Percentiles rank a stretch among this genome's conserved stretches.
These are phyloP conservation scores for Tylochromis polylepis DNA, from an alignment of 2,113 vertebrate species.

Conservation along the genomic window DNA sequence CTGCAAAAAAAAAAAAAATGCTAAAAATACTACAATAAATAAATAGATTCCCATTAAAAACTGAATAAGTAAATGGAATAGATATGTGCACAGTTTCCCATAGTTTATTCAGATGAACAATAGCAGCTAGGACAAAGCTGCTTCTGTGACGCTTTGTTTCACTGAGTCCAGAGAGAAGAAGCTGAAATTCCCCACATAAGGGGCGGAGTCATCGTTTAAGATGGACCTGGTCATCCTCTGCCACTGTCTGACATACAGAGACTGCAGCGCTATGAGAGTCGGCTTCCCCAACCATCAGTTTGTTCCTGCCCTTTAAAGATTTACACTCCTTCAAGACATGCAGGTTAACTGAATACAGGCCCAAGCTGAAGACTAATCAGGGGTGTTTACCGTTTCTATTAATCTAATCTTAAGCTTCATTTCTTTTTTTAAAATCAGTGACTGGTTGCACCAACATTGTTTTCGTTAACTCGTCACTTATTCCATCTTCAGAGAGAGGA, in stretches of 20 bases:
- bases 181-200: neutral
- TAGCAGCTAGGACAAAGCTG: neutral
- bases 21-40: neutral
- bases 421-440: neutral
- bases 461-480: neutral
- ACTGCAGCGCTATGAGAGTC: neutral
- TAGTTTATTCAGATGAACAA: neutral
- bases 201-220: neutral
- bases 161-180: neutral
- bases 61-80: rapidly evolving
- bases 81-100: neutral
- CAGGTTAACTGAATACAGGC: neutral
- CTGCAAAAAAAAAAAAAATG: neutral
- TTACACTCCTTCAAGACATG: neutral
- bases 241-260: neutral
- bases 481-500: neutral
- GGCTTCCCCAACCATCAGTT: neutral
- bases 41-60: neutral
- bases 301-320: neutral
- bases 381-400: neutral
- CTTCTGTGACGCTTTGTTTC: neutral
- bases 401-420: neutral
- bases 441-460: neutral
- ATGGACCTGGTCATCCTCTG: neutral
- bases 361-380: neutral